Percentiles rank a stretch among this genome's conserved stretches.
These are phyloP conservation scores for Synanthedon andrenaeformis DNA, from an alignment of 2,888 invertebrate species.

Conservation along the genomic window DNA sequence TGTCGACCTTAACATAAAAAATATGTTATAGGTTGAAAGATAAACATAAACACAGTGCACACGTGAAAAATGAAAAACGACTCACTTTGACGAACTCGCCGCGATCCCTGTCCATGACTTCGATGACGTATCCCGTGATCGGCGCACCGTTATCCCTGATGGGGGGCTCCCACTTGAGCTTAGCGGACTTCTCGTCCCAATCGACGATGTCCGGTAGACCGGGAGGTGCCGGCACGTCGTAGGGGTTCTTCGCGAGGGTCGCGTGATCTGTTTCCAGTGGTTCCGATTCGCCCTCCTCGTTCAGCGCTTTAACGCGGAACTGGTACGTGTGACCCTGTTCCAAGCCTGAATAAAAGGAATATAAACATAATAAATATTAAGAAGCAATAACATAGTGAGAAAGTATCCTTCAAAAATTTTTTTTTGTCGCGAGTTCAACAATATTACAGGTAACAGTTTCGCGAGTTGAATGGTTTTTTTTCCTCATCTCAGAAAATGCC, in stretches of 20 bases:
- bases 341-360: slow-evolving; percentile 69
- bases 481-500: too few relatives aligned
- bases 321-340: slow-evolving; percentile 97
- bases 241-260: slow-evolving; percentile 97
- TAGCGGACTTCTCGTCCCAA: slow-evolving; percentile 91
- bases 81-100: slow-evolving; percentile 81
- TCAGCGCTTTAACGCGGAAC: slow-evolving; percentile 96
- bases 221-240: slow-evolving; percentile 87
- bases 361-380: too few relatives aligned
- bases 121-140: slow-evolving; percentile 92
- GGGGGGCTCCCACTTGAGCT: slow-evolving; percentile 91
- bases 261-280: slow-evolving; percentile 91
- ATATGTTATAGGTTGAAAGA: neutral
- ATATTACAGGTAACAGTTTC: too few relatives aligned
- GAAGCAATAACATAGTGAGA: neutral
- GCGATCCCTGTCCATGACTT: slow-evolving; percentile 90
- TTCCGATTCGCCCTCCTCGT: slow-evolving; percentile 97
- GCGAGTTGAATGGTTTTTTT: too few relatives aligned
- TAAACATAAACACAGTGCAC: too few relatives aligned
- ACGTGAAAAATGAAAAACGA: neutral
- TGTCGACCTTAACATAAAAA: too few relatives aligned
- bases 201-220: slow-evolving; percentile 92
- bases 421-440: too few relatives aligned
- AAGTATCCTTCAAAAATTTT: too few relatives aligned
- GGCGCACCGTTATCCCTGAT: slow-evolving; percentile 93